phyloP scores from a whole-genome alignment of 2,888 invertebrate species.

The Abrostola tripartita region DNA sequence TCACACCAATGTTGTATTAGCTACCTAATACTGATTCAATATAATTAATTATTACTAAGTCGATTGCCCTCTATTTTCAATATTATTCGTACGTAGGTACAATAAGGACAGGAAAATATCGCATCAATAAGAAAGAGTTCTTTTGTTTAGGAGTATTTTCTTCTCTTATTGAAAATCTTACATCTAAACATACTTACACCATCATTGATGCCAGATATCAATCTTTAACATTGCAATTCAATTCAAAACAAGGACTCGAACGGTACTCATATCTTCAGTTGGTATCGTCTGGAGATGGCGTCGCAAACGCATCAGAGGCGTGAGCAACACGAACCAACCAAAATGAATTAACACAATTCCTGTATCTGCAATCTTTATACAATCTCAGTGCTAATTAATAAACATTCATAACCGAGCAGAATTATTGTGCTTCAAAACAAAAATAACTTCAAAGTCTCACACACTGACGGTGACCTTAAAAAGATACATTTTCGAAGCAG shows the following conservation, averaged over 20 bases:
- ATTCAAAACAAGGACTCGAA: slow-evolving; percentile 20
- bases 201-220: slow-evolving; percentile 11
- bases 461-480: slow-evolving; percentile 39
- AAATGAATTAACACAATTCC: slow-evolving; percentile 22
- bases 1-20: too few species aligned
- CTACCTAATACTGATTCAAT: too few species aligned
- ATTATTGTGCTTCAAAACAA: slow-evolving; percentile 6
- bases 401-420: slow-evolving; percentile 22
- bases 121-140: too few species aligned
- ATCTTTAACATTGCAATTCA: slow-evolving; percentile 23
- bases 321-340: slow-evolving; percentile 30
- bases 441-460: slow-evolving; percentile 44
- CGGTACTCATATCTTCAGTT: slow-evolving; percentile 33
- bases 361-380: slow-evolving; percentile 31
- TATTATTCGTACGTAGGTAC: too few species aligned
- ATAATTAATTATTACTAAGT: too few species aligned
- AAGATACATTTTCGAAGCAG: slow-evolving; percentile 30
- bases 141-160: neutral
- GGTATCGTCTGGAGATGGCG: slow-evolving; percentile 30
- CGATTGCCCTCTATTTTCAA: too few species aligned
- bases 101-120: too few species aligned
- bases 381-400: slow-evolving; percentile 19
- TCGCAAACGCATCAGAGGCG: slow-evolving; percentile 22
- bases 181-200: neutral
- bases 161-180: neutral